Percentiles rank a stretch among this genome's conserved stretches.
Conservation (phyloP, 2,888 invertebrate species). For the Pediacus dermestoides region DNA sequence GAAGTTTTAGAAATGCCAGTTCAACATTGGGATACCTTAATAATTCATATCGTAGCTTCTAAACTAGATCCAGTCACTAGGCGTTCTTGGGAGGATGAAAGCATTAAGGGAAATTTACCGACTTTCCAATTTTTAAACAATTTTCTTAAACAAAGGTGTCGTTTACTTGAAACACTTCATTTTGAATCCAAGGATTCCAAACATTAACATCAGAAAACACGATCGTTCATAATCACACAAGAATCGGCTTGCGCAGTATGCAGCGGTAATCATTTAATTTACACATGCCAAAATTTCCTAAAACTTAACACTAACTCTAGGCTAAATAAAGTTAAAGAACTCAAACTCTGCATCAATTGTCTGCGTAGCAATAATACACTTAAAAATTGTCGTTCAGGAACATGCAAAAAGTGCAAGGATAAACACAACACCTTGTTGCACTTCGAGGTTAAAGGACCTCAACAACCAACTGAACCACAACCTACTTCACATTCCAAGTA, state of each 20-base stretch:
- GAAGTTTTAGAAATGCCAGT: slow-evolving; percentile 11
- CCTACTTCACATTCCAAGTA: too few relatives aligned
- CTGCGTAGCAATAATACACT: neutral
- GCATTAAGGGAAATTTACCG: too few relatives aligned
- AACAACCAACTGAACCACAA: too few relatives aligned
- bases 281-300: neutral
- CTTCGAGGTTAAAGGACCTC: too few relatives aligned
- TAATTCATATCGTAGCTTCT: slow-evolving; percentile 11
- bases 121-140: too few relatives aligned
- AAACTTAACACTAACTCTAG: neutral
- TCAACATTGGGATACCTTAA: slow-evolving; percentile 10
- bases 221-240: neutral
- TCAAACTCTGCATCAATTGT: neutral
- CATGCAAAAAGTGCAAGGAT: neutral
- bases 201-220: too few relatives aligned
- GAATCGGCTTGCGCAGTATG: neutral
- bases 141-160: too few relatives aligned
- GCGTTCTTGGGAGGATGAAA: slow-evolving; percentile 7
- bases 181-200: too few relatives aligned
- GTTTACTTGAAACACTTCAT: too few relatives aligned
- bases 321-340: neutral
- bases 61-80: slow-evolving; percentile 11
- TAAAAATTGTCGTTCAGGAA: neutral
- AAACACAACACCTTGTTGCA: too few relatives aligned
- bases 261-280: neutral